phyloP scores from a whole-genome alignment of 1,140 invertebrate species.

The Achatina immaculata region DNA sequence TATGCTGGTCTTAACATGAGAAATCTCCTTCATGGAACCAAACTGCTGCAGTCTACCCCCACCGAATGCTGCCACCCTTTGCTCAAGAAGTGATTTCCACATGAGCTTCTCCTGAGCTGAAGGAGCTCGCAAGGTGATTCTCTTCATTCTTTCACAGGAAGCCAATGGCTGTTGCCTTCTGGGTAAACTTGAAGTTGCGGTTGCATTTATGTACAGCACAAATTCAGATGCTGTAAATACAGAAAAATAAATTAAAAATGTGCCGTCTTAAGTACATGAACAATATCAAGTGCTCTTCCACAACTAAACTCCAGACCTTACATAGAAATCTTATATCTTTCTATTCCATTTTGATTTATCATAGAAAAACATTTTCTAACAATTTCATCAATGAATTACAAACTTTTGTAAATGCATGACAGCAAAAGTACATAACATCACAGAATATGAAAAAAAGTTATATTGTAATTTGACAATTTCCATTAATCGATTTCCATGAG shows the following conservation, averaged over 20 bases:
- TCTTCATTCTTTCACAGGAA: neutral
- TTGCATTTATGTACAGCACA: constrained; percentile 49
- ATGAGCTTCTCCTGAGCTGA: constrained; percentile 59
- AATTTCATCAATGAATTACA: too few relatives aligned
- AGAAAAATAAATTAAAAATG: constrained; percentile 27
- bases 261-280: too few relatives aligned
- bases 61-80: constrained; percentile 45
- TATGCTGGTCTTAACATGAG: constrained; percentile 29
- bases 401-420: too few relatives aligned
- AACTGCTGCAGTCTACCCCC: constrained; percentile 18
- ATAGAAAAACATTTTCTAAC: too few relatives aligned
- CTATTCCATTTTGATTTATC: too few relatives aligned
- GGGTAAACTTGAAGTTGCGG: constrained; percentile 33
- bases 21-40: constrained; percentile 29
- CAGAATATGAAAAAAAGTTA: too few relatives aligned
- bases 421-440: too few relatives aligned
- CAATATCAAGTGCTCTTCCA: too few relatives aligned
- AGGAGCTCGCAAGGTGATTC: constrained; percentile 49
- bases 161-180: constrained; percentile 31
- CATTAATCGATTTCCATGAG: too few relatives aligned
- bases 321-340: too few relatives aligned
- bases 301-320: too few relatives aligned
- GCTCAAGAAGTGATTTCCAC: constrained; percentile 62
- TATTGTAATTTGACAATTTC: too few relatives aligned
- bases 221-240: constrained; percentile 59